Conservation (phyloP, 2,113 vertebrate species). For the Cyphomyrus discorhynchus region DNA sequence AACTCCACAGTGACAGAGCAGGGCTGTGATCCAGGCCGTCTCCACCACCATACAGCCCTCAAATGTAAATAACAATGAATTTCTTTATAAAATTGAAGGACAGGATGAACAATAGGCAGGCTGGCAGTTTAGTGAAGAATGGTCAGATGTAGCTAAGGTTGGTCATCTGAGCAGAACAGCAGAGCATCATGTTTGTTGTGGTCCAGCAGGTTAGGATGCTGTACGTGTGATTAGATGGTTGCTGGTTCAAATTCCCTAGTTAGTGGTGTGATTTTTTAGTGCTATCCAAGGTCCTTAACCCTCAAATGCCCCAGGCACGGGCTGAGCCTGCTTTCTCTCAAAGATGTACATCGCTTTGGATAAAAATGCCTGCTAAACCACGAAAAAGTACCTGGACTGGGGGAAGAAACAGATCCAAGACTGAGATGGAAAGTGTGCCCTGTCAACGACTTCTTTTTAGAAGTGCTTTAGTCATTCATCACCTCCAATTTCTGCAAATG, state of each 20-base stretch:
- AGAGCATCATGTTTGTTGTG: neutral
- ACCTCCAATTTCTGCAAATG: neutral
- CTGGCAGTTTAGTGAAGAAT: neutral
- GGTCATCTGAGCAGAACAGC: neutral
- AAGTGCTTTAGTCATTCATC: neutral
- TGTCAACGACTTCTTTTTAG: neutral
- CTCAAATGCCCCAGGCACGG: neutral
- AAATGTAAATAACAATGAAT: neutral
- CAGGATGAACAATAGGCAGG: neutral
- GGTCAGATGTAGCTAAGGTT: neutral
- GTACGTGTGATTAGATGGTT: neutral
- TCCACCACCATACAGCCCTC: neutral
- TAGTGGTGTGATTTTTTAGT: neutral
- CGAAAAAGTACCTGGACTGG: neutral
- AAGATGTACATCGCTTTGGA: neutral
- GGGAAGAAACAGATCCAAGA: neutral
- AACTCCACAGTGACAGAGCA: neutral
- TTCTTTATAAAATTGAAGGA: neutral
- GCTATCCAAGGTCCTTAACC: neutral
- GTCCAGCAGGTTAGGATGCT: neutral
- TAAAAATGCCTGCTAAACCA: neutral
- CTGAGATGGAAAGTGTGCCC: neutral
- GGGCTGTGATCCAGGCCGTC: neutral
- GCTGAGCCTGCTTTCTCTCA: neutral
- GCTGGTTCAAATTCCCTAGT: neutral